A percentile compares a stretch with the other conserved stretches of the same genome.
These are phyloP conservation scores for Xiphophorus maculatus DNA, from an alignment of 2,113 vertebrate genomes.

Conservation along the genomic window DNA sequence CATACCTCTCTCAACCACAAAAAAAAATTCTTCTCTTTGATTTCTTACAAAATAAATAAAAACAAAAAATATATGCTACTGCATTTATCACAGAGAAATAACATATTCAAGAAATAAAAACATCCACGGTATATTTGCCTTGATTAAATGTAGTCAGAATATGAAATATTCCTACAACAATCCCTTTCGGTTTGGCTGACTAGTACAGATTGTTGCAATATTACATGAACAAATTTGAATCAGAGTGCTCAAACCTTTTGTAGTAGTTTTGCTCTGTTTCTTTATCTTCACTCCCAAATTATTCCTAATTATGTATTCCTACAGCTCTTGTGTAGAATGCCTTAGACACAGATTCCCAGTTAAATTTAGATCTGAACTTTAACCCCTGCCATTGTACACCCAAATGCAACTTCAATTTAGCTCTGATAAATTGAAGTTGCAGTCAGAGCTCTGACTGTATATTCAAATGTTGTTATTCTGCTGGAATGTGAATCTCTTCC, in stretches of 20 bases:
- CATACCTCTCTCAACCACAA: too few species aligned
- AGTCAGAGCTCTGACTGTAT: too few species aligned
- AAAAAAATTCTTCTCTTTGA: neutral
- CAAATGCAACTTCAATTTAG: too few species aligned
- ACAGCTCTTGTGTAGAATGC: neutral
- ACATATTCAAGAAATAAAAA: neutral
- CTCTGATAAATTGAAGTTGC: too few species aligned
- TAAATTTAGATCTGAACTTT: neutral
- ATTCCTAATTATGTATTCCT: neutral
- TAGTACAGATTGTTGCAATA: too few species aligned
- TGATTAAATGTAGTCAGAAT: too few species aligned
- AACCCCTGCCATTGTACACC: neutral
- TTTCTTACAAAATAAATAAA: neutral
- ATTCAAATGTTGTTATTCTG: neutral
- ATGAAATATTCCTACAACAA: too few species aligned
- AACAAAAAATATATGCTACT: neutral
- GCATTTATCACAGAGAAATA: neutral
- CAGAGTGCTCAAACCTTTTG: neutral
- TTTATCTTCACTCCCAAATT: neutral
- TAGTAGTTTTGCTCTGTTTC: neutral
- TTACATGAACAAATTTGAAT: too few species aligned
- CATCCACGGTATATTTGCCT: too few species aligned
- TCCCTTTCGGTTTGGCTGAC: too few species aligned
- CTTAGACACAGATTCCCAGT: neutral
- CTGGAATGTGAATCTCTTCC: neutral